Conservation (phyloP, 2,888 invertebrate species). For the Folsomia manolachei region DNA sequence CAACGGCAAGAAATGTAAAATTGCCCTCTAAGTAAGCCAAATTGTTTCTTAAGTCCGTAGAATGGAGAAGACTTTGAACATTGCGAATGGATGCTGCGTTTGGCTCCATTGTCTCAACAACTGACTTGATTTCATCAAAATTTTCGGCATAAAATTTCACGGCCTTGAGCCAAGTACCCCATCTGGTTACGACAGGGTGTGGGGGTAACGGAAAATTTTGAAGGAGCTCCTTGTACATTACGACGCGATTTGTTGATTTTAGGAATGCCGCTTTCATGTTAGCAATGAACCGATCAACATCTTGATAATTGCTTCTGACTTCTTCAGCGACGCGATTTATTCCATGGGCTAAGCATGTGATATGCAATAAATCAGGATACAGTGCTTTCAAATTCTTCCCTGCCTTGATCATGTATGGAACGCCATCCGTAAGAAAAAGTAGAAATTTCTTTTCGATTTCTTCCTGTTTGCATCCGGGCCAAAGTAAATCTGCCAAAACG, state of each 20-base stretch:
- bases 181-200: slow-evolving; percentile 51
- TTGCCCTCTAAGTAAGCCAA: too few species aligned
- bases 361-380: slow-evolving; percentile 51
- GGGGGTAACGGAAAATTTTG: slow-evolving; percentile 51
- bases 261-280: slow-evolving; percentile 51
- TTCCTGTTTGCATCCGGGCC: too few species aligned
- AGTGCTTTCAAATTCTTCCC: slow-evolving; percentile 46
- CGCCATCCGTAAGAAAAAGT: slow-evolving; percentile 23
- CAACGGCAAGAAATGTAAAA: too few species aligned
- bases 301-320: slow-evolving; percentile 46
- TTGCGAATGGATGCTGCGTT: slow-evolving; percentile 15
- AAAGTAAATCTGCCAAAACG: too few species aligned
- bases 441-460: slow-evolving; percentile 16
- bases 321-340: slow-evolving; percentile 51
- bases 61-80: neutral
- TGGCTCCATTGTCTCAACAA: slow-evolving; percentile 18
- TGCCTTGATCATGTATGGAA: slow-evolving; percentile 29
- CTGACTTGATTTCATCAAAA: slow-evolving; percentile 21
- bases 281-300: slow-evolving; percentile 50
- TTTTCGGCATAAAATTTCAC: slow-evolving; percentile 48
- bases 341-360: slow-evolving; percentile 52
- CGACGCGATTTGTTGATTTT: slow-evolving; percentile 49
- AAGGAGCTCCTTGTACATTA: slow-evolving; percentile 51
- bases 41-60: neutral
- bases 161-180: slow-evolving; percentile 52